Base-by-base conservation (phyloP, 1,140 invertebrate species). In the Drosophila equinoxialis region DNA sequence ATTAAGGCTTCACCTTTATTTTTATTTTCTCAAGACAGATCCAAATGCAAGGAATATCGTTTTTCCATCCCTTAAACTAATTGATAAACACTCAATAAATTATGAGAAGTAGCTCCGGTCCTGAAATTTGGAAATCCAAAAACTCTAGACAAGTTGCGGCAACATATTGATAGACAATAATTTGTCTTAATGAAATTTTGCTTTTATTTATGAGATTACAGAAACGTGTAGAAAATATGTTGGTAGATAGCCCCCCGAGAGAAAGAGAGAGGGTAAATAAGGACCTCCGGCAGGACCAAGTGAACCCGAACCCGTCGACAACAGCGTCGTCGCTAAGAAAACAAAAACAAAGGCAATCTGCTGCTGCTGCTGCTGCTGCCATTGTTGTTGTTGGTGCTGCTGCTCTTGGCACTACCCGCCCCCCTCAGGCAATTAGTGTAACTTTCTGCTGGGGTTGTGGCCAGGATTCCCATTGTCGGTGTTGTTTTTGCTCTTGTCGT, bases 151-250 rank as follows among this genome's bases (percentile, higher is more conserved):
- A 51, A 51, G 54, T 59, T 67, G 48, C 77, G 86, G 86, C 86
- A 90, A 90, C 86, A 90, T 90, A 90, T 90, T 90, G 86, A 90
- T 85, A 90, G 87, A 90, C 87, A 90, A 90, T 90, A 90, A 90
- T 90, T 90, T 90, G 86, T 90, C 87, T 90, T 90, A 90, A 90
- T 90, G 86, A 90, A 90, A 90, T 90, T 90, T 90, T 74, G 66
- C 58, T 68, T 69, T 90, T 80, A 90, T 90, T 90, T 90, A 90
- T 90, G 86, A 86, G 81, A 90, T 90, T 84, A 82, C 67, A 68
- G 61, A 55, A 79, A 90, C 85, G 86, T 90, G 87, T 70, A 64
- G 66, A 65, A 71, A 66, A 86, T 74, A 55, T 59, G 20, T 8
- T 20, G 8, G 45, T 62, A 67, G 61, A 63, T 61, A 42, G 10